Base-by-base conservation (phyloP, 2,113 vertebrate species). In the Aptenodytes forsteri region DNA sequence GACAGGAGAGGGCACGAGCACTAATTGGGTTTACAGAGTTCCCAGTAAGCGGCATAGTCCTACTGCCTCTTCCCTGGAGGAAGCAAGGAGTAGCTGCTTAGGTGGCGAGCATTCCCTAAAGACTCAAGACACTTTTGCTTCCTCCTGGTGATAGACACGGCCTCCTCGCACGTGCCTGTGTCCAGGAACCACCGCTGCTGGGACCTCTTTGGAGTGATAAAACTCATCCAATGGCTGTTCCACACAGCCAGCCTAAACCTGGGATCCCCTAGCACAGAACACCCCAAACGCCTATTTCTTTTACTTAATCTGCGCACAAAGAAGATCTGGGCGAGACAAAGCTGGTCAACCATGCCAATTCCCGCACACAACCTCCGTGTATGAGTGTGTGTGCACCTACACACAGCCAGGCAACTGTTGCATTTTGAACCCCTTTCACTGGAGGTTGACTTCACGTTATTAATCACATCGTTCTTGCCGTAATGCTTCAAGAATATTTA, bases 141-240 rank as follows among this genome's bases (percentile, higher is more conserved):
- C 42, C 17, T 75, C 30, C 38, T 38, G 38, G 54, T 55, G 25
- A 16, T 1, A 38, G n/a, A 34, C 18, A 10, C 0, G 1, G 26
- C 7, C 10, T 42, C 44, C 44, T 47, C 4, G 2, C 20, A 10
- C 0, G 1, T 5, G 16, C 10, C 16, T 0, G 0, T 12, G 17
- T 21, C 47, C 44, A 59, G 38, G 16, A 86, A 32, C 44, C 4
- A 5, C 73, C 38, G 38, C 72, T 36, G 32, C 34, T 70, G 14
- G 9, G 25, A 14, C 3, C 8, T n/a, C 30, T 54, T 23, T 0
- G 0, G 22, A 42, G 32, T 3, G 40, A 13, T 1, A 12, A 21
- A 47, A 5, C 22, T 38, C 54, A 47, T 15, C 7, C 44, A 14
- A 13, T 0, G 3, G 36, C 49, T 47, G 10, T 38, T 59, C 13